These are phyloP conservation scores for Astropecten irregularis DNA, from an alignment of 53 echinoderm and acorn worm genomes.

Conservation along the genomic window DNA sequence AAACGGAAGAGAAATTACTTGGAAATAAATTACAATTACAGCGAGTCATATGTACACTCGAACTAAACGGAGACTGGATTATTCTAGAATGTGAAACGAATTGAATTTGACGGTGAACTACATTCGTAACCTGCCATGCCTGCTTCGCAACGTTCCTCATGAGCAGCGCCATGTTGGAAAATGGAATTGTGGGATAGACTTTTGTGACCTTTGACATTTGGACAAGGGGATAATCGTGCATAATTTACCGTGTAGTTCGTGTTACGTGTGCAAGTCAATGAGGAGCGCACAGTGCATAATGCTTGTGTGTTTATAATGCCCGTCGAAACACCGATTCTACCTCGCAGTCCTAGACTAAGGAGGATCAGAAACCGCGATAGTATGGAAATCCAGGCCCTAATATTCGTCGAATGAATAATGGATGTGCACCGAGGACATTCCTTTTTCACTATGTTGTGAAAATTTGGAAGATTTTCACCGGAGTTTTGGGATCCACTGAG, in stretches of 20 bases:
- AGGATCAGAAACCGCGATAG: no score
- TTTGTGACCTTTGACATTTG: slow-evolving; percentile 34
- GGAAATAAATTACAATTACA: background rate
- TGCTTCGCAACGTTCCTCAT: slow-evolving; percentile 34
- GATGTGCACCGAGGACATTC: background rate
- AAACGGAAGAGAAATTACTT: no score
- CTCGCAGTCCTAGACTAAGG: no score
- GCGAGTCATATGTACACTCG: no score
- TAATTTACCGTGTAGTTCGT: no score
- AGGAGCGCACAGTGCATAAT: no score
- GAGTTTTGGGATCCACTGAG: no score
- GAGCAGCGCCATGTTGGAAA: slow-evolving; percentile 69
- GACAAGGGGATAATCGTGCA: slow-evolving; percentile 21
- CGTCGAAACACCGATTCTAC: no score
- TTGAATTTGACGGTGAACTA: slow-evolving; percentile 16
- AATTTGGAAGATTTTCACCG: background rate
- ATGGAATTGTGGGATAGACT: slow-evolving; percentile 35
- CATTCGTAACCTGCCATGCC: slow-evolving; percentile 6
- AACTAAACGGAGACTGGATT: background rate
- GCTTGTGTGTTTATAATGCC: no score
- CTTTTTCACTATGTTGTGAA: background rate
- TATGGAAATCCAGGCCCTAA: background rate
- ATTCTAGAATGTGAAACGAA: background rate
- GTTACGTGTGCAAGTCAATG: no score
- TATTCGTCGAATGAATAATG: background rate